Base-by-base conservation (phyloP, 2,888 invertebrate genomes). In the Aspidiotus rigidus region DNA sequence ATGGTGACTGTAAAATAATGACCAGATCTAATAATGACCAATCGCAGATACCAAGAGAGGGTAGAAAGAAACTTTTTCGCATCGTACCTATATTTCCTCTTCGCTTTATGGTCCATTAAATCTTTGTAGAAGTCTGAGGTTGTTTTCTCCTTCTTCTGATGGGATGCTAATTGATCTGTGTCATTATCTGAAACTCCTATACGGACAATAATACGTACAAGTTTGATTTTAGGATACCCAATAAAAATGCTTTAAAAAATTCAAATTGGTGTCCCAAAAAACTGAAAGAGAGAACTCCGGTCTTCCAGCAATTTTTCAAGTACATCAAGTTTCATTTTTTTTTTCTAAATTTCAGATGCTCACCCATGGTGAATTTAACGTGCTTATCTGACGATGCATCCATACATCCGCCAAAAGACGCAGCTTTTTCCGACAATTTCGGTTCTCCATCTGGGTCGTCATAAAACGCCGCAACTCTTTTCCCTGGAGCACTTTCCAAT, bases 1-100 rank as follows among this genome's bases (percentile, higher is more conserved):
- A 74, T 83, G 83, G 72, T 81, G 77, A 73, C 87, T 85, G 79
- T 82, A 84, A 75, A 6, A 75, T 44, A 62, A n/a, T 16, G 17
- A 13, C 16, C 39, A 62, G 54, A 62, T 39, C 13, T 28, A n/a
- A 28, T 28, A 5, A 28, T 28, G 28, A 28, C 28, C 28, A 28
- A 1, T 28, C 28, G 28, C 13, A 13, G n/a, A 39, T 15, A 62
- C 41, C 9, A 8, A 40, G 17, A 53, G 11, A 66, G 7, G 16
- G n/a, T 11, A 17, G 17, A 42, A 16, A 55, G 2, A 5, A 28
- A 28, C 28, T 3, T 5, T 28, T 5, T 28, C 28, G 49, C 54
- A 64, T 5, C 56, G 10, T 54, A 72, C 72, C 71, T 71, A 55
- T 71, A 71, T 70, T 70, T 72, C 69, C 70, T 62, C 53, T 67